A percentile compares a stretch with the other conserved stretches of the same genome.
phyloP scores from a whole-genome alignment of 2,797 vertebrate species.

The Meriones psammophilus region DNA sequence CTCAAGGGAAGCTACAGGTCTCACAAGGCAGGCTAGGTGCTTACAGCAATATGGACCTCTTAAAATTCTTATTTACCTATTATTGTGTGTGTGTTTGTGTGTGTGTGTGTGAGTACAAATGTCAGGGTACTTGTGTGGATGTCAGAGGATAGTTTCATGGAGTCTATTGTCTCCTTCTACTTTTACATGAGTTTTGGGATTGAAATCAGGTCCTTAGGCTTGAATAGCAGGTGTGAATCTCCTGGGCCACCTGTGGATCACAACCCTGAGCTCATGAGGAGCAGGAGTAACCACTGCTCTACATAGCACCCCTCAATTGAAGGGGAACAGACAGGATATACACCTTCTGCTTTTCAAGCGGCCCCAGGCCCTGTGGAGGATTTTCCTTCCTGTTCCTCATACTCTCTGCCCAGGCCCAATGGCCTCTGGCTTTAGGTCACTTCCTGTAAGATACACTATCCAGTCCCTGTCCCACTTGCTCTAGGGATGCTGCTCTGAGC shows the following conservation, averaged over 20 bases:
- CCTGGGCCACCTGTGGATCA: neutral
- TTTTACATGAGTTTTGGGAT: neutral
- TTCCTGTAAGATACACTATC: neutral
- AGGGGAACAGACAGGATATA: neutral
- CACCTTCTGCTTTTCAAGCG: neutral
- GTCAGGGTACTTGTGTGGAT: neutral
- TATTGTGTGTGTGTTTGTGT: too few relatives aligned
- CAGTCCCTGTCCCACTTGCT: neutral
- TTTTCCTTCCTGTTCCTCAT: neutral
- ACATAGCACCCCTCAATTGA: neutral
- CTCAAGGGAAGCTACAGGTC: neutral
- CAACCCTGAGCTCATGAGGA: neutral
- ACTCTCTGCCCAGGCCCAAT: neutral
- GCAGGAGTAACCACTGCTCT: neutral
- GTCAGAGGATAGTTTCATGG: neutral
- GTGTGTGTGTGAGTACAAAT: rapidly evolving
- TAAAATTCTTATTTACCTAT: neutral
- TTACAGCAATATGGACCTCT: neutral
- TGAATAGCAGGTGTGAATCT: neutral
- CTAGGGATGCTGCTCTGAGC: neutral
- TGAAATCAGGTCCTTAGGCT: neutral
- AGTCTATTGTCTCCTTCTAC: neutral
- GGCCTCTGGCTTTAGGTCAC: neutral
- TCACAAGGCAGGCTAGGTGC: neutral
- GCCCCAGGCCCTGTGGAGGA: neutral